Percentiles rank a stretch among this genome's conserved stretches.
Conservation (phyloP, 2,113 vertebrate species). For the Platysteira castanea region DNA sequence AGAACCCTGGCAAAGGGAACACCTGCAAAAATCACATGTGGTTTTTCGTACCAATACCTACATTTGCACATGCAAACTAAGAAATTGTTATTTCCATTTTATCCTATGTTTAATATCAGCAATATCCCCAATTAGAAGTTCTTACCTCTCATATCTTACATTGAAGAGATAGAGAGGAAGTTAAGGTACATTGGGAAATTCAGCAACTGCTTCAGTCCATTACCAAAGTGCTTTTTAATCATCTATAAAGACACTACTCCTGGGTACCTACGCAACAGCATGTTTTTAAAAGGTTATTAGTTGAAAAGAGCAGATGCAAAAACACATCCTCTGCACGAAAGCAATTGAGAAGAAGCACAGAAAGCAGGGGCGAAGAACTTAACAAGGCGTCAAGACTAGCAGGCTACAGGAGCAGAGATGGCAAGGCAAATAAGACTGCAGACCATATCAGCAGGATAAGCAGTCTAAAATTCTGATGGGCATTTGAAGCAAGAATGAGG, state of each 20-base stretch:
- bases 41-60: neutral
- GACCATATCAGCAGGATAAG: neutral
- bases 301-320: neutral
- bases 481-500: neutral
- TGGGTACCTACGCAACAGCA: neutral
- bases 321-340: neutral
- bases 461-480: neutral
- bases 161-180: neutral
- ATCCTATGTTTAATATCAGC: neutral
- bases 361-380: neutral
- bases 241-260: neutral
- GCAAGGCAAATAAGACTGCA: neutral
- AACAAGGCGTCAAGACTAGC: neutral
- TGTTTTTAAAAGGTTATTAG: neutral
- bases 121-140: neutral
- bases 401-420: neutral
- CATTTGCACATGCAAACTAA: neutral
- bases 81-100: neutral
- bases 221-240: neutral
- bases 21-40: constrained; percentile 42
- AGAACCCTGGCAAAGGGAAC: constrained; percentile 18
- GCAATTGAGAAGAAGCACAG: neutral
- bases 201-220: neutral
- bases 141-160: neutral
- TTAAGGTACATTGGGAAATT: neutral